These are phyloP conservation scores for Hyles vespertilio DNA, from an alignment of 1,140 invertebrate genomes.

Conservation along the genomic window DNA sequence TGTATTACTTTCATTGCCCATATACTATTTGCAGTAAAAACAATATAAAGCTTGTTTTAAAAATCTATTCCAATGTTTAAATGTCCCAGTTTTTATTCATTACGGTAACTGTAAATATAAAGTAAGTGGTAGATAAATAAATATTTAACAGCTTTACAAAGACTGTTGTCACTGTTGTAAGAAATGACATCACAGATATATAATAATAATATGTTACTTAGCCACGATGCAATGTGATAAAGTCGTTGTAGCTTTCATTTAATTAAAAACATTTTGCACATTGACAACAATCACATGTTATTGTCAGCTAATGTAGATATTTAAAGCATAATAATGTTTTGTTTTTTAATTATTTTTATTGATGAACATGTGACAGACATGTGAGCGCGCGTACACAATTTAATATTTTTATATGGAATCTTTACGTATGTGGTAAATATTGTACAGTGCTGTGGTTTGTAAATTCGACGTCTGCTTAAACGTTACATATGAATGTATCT, in stretches of 20 bases:
- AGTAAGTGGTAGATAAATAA: slow-evolving; percentile 1
- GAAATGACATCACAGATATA: slow-evolving; percentile 13
- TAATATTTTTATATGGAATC: slow-evolving; percentile 14
- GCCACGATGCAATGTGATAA: no score
- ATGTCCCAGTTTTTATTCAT: background rate
- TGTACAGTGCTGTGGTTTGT: slow-evolving; percentile 3
- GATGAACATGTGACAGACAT: slow-evolving; percentile 1
- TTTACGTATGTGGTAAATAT: slow-evolving; percentile 7
- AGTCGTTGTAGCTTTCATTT: background rate
- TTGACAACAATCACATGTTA: background rate
- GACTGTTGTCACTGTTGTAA: slow-evolving; percentile 22
- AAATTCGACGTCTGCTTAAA: background rate
- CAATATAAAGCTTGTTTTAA: no score
- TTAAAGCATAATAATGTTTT: slow-evolving; percentile 1
- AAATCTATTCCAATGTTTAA: slow-evolving; percentile 10
- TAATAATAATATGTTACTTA: no score
- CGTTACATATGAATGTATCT: slow-evolving; percentile 3
- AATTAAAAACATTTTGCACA: no score
- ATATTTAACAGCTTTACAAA: slow-evolving; percentile 20
- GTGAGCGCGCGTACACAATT: background rate
- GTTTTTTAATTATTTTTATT: background rate
- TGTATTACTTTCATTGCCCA: background rate
- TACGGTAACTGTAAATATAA: slow-evolving; percentile 15
- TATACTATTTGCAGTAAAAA: no score
- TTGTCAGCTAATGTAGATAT: background rate